Evolutionary conservation across 1,140 invertebrate genomes (phyloP).

Genomic region (Drosophila pectinifera): DNA sequence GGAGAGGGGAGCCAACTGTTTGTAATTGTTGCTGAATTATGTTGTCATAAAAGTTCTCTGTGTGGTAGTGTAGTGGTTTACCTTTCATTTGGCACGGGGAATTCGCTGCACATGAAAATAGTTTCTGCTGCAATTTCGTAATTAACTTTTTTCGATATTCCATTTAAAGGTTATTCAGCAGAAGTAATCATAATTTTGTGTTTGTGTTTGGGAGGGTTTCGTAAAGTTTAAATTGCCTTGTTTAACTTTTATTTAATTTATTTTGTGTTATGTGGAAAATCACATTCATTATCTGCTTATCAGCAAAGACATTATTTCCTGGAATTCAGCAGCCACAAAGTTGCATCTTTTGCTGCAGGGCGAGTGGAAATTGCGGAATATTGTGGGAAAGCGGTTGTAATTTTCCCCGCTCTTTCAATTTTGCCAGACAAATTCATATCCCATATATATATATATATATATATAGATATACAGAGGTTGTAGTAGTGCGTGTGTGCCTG

Average conservation of each 20-base stretch:
- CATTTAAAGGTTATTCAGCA: background rate
- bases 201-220: too few species aligned
- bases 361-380: conserved; percentile 15
- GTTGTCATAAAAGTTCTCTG: conserved; percentile 23
- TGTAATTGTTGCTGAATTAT: conserved; percentile 30
- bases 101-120: background rate
- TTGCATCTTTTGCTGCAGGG: conserved; percentile 22
- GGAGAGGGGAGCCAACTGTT: background rate
- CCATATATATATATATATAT: background rate
- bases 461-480: background rate
- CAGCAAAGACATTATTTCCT: conserved; percentile 11
- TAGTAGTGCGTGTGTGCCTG: too few species aligned
- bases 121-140: conserved; percentile 1
- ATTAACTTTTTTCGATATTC: background rate
- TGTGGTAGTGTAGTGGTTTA: conserved; percentile 1
- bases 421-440: conserved; percentile 7
- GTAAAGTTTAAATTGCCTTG: background rate
- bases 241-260: background rate
- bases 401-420: background rate
- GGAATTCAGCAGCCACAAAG: conserved; percentile 5
- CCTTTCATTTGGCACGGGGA: background rate
- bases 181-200: background rate
- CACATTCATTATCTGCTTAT: conserved; percentile 3
- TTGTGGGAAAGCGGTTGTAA: conserved; percentile 34
- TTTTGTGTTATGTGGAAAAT: too few species aligned